Evolutionary conservation across 2,113 vertebrate species (phyloP).

Genomic region (Sarotherodon lohbergeri): DNA sequence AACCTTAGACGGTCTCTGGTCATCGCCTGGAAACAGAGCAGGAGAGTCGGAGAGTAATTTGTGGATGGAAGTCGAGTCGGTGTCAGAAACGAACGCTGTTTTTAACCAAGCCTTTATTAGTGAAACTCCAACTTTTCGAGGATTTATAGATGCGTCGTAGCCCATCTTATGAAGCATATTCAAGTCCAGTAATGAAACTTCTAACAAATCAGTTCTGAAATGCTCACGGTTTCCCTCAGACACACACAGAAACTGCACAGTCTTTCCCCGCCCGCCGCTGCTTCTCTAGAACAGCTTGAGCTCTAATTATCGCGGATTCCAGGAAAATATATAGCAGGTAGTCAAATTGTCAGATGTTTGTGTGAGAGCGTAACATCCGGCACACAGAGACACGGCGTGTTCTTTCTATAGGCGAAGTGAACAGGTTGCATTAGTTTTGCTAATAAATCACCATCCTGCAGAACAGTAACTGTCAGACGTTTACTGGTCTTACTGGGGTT

Average conservation of each 20-base stretch:
- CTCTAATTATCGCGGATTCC: constrained; percentile 1
- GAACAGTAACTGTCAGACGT: not conserved
- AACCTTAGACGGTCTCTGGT: not conserved
- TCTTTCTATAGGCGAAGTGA: not conserved
- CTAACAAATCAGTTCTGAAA: not conserved
- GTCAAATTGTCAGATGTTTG: not conserved
- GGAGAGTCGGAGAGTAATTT: not conserved
- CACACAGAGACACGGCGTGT: not conserved
- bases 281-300: not conserved
- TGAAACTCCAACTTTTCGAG: not conserved
- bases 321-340: not conserved
- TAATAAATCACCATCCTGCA: not conserved
- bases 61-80: fast-evolving
- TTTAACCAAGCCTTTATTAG: not conserved
- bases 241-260: not conserved
- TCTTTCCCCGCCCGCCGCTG: not conserved
- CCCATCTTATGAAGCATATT: not conserved
- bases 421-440: not conserved
- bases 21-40: not conserved
- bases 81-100: not conserved
- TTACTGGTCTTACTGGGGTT: not conserved
- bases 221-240: not conserved
- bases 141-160: not conserved
- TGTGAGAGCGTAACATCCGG: not conserved
- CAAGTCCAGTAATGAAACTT: not conserved